Evolutionary conservation across 2,888 invertebrate species (phyloP), one percentile per base, ranked within the genome.

Genomic region (Tetragonisca angustula): DNA sequence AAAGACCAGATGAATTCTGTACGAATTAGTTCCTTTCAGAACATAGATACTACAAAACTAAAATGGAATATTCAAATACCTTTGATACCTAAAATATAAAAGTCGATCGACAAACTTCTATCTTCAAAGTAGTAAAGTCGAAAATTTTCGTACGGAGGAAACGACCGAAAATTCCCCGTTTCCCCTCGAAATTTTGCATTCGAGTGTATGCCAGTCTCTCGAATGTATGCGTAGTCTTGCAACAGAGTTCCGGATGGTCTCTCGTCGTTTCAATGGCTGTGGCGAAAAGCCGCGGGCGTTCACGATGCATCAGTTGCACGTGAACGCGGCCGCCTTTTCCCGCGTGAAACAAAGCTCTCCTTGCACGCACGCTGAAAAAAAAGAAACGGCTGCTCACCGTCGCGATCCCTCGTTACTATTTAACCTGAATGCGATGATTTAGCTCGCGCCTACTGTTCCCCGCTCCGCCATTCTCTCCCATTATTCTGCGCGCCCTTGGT

Each of bases 391-490:
- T 32, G 27, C 59, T 32, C 56, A 21, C n/a, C 52, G 73, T 78
- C 77, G 36, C 24, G 68, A 78, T 77, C 78, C 81, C 84, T 87
- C 85, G 84, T 90, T 84, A 86, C 80, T 76, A 72, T 89, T 90
- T 87, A 80, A 67, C 71, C 77, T 76, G 86, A 83, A 72, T 73
- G 83, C 83, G 82, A 87, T 85, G 79, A 88, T 84, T 83, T 67
- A 69, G 49, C 75, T 80, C 61, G 80, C 73, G 27, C 52, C 80
- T 72, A 80, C 76, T 76, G 70, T 67, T 50, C 67, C 15, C 43
- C 21, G 17, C 56, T 77, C 64, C 24, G 21, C 72, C n/a, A 17
- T 79, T 83, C 64, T 62, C 11, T 62, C 36, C 24, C 49, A 70
- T 84, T 52, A n/a, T 85, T 36, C 49, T 61, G 65, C 52, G 61